A percentile compares a stretch with the other conserved stretches of the same genome.
These are phyloP conservation scores for Musca vetustissima DNA, from an alignment of 1,140 invertebrate genomes.

Conservation along the genomic window DNA sequence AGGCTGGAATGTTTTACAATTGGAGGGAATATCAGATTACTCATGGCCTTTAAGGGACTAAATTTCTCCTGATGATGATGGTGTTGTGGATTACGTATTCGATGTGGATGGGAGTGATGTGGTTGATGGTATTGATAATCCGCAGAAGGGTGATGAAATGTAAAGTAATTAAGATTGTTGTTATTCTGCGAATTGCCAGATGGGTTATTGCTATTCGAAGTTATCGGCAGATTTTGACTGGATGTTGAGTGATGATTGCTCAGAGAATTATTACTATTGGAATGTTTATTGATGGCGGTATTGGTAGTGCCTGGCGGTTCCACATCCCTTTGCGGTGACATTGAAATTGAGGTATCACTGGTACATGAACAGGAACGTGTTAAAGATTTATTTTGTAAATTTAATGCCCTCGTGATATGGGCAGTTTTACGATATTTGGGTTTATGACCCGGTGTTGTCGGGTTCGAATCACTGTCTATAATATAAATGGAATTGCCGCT, in stretches of 20 bases:
- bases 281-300: no score
- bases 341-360: conserved; percentile 21
- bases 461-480: conserved; percentile 42
- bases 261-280: no score
- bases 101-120: background rate
- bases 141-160: conserved; percentile 1
- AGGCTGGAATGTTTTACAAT: conserved; percentile 50
- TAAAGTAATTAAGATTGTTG: conserved; percentile 27
- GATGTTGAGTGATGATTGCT: background rate
- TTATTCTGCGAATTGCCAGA: conserved; percentile 17
- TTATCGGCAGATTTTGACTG: background rate
- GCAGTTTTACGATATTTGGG: conserved; percentile 48
- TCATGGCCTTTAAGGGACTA: conserved; percentile 44
- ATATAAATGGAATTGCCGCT: conserved; percentile 37
- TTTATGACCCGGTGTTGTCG: conserved; percentile 38
- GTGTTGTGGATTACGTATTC: background rate
- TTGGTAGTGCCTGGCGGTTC: background rate
- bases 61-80: conserved; percentile 37
- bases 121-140: conserved; percentile 24
- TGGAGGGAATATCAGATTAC: conserved; percentile 42
- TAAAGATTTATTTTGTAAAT: conserved; percentile 27
- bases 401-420: conserved; percentile 18
- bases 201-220: background rate
- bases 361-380: conserved; percentile 45
- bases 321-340: background rate